Conservation (phyloP, 2,888 invertebrate genomes). For the Nematopogon swammerdamellus region DNA sequence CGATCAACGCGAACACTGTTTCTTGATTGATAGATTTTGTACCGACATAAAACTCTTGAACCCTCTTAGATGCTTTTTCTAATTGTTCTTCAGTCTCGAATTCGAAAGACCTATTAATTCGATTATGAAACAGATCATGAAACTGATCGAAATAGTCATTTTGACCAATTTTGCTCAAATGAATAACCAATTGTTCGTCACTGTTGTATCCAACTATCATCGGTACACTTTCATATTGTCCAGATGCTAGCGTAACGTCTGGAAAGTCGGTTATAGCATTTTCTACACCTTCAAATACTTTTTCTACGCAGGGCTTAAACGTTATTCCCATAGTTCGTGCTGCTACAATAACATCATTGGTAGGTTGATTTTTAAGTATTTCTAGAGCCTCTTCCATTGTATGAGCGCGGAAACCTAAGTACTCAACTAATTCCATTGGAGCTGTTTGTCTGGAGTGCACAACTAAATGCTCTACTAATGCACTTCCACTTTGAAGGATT, state of each 20-base stretch:
- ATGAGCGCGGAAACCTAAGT: slow-evolving; percentile 17
- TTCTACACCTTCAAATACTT: slow-evolving; percentile 20
- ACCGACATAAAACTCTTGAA: slow-evolving; percentile 16
- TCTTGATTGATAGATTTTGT: slow-evolving; percentile 14
- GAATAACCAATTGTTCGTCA: slow-evolving; percentile 17
- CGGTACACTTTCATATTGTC: slow-evolving; percentile 15
- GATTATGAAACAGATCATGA: background rate
- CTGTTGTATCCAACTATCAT: slow-evolving; percentile 27
- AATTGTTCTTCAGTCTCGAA: slow-evolving; percentile 8
- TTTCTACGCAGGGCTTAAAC: slow-evolving; percentile 27
- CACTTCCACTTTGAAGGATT: slow-evolving; percentile 27
- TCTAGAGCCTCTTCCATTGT: slow-evolving; percentile 19
- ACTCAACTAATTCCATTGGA: slow-evolving; percentile 20
- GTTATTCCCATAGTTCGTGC: slow-evolving; percentile 12
- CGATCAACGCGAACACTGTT: slow-evolving; percentile 17
- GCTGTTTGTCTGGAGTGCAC: slow-evolving; percentile 17
- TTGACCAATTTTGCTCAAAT: background rate
- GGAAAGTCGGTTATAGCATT: slow-evolving; percentile 22
- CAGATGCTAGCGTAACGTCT: slow-evolving; percentile 2
- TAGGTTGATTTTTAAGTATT: slow-evolving; percentile 16
- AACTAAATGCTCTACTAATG: slow-evolving; percentile 16
- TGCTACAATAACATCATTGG: slow-evolving; percentile 18
- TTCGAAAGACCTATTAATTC: background rate
- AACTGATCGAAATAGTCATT: slow-evolving; percentile 1
- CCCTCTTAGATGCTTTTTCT: slow-evolving; percentile 11